Evolutionary conservation across 2,113 vertebrate species (phyloP), one percentile per base, ranked within the genome.

Genomic region (Synodontis membranacea): DNA sequence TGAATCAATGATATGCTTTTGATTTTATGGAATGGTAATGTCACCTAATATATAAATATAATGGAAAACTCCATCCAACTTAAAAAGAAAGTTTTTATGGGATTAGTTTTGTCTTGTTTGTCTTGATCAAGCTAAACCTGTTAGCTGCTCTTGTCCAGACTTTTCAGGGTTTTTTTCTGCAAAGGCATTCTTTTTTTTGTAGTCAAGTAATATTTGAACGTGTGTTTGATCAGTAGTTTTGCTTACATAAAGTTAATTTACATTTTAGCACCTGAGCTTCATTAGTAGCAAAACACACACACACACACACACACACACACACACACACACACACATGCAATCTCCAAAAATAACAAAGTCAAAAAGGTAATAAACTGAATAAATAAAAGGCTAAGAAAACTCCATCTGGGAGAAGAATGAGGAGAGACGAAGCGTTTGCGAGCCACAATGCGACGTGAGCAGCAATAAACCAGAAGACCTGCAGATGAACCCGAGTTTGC

Each of bases 401-500:
- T 86, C 85, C 84, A 82, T 86, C 72, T 86, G 82, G 76, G 66
- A 91, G 91, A 92, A 90, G 92, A 90, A 93, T 88, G 88, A 90
- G 86, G 5, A n/a, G 88, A 92, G 87, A 88, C 31, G 74, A 3
- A 14, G 14, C 19, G 79, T 92, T 94, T 92, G 94, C 8, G 76
- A 87, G 86, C 50, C 78, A 56, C 93, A 93, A 92, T 84, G 90
- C 86, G 23, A 91, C 89, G 91, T 92, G 92, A 90, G 89, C 90
- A 89, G 91, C 91, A 93, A 88, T 86, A 89, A 89, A 89, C 50
- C 39, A 85, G 87, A 81, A 93, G 94, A 90, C 91, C 93, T 92
- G 93, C 76, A 88, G 90, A 90, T 94, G 94, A 95, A 94, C 93
- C 92, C 93, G 72, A 92, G 80, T 94, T 93, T 94, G 90, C 95